phyloP scores from a whole-genome alignment of 2,797 vertebrate genomes.

The Myotis pilosus region DNA sequence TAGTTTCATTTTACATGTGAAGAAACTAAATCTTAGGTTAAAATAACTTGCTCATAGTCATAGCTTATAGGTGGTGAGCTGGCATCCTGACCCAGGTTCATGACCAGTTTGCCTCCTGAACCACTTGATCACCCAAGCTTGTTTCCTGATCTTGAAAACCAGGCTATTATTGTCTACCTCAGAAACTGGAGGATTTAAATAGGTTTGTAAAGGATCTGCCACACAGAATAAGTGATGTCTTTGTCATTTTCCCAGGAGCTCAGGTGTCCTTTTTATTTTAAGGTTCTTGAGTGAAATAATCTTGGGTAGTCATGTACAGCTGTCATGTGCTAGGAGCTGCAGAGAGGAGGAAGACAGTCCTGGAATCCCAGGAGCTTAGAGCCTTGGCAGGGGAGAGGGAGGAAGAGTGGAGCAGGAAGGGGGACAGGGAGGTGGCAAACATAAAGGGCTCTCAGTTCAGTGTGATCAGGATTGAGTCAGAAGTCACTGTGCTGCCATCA shows the following conservation, averaged over 20 bases:
- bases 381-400: background rate
- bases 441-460: background rate
- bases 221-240: background rate
- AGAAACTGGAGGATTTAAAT: background rate
- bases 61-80: background rate
- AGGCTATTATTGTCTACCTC: background rate
- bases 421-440: background rate
- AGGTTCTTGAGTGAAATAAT: constrained; percentile 1
- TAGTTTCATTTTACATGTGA: background rate
- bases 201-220: background rate
- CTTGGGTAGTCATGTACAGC: background rate
- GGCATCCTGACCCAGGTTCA: background rate
- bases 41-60: background rate
- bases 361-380: background rate
- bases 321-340: background rate
- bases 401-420: background rate
- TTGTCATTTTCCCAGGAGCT: background rate
- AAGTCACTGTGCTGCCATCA: background rate
- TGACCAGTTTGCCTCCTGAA: background rate
- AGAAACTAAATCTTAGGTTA: background rate
- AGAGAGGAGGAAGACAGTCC: background rate
- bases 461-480: background rate
- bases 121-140: background rate
- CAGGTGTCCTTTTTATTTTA: constrained; percentile 38
- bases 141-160: constrained; percentile 1